Evolutionary conservation across 2,113 vertebrate species (phyloP), one percentile per base, ranked within the genome.

Genomic region (Sylvilagus bachmani): DNA sequence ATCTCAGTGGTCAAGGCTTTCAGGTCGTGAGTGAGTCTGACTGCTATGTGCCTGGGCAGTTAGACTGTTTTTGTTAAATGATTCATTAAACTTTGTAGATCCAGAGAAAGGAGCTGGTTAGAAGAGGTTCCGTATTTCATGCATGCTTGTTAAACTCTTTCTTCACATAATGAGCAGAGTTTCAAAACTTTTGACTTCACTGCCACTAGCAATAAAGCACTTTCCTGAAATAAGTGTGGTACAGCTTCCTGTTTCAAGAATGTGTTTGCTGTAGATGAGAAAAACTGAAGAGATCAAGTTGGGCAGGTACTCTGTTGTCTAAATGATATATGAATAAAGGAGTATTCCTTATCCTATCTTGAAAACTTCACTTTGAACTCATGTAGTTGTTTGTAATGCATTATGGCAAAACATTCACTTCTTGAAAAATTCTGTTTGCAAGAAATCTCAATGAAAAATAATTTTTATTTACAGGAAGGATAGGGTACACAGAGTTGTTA

Each of bases 61-160:
- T 95, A 95, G 53, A 49, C 67, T 93, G 73, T 86, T 91, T 95
- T 94, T 93, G 77, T 93, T 94, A 95, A 96, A 95, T 81, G 74
- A 97, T 49, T 95, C 36, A 88, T 97, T 97, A 97, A 95, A 87
- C 31, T 87, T 24, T 53, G 29, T 33, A 87, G 58, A 71, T 89
- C 69, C 44, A 92, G 96, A 92, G 92, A 92, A 66, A 92, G 13
- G 24, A 95, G 22, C 33, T 93, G 89, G 27, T 92, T 89, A 85
- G 85, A 90, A 53, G 64, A 91, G 21, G 16, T 27, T 17, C 27
- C 87, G 67, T 81, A 66, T 92, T 86, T 95, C 73, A 94, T 87
- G 74, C 17, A 24, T 64, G 31, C 74, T 96, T 93, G 36, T 97
- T 96, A 96, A 96, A 67, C 16, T 89, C 71, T 90, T 92, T 93